Evolutionary conservation across 2,113 vertebrate genomes (phyloP), one percentile per base, ranked within the genome.

Genomic region (Callorhinus ursinus): DNA sequence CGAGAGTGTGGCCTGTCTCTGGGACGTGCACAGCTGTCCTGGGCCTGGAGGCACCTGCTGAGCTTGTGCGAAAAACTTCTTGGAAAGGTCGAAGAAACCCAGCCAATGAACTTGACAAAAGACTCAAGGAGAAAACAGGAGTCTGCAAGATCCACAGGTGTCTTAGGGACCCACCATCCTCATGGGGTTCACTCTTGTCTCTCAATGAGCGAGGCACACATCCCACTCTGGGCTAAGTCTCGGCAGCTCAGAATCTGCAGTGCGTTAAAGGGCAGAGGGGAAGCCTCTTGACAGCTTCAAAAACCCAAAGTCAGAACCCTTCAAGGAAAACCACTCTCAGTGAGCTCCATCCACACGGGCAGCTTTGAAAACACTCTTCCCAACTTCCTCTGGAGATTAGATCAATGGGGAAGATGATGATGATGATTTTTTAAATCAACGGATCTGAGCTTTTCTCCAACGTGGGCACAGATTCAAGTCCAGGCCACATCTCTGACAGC

Each of bases 11-110:
- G 65, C 59, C 49, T 0, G 42, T 26, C 59, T 90, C 46, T 0
- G 71, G 92, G 97, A 16, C 1, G 0, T 0, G 15, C 63, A 21
- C 89, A 49, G 74, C 86, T 55, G 72, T 84, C 71, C 21, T 2
- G 6, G 33, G 39, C 36, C 0, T 0, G 14, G 36, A 46, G 39
- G 85, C 98, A 98, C 98, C 98, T 98, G 98, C 97, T 24, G 26
- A 81, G 53, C 89, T 1, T 24, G 0, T 19, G 24, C 0, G 0
- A 0, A 53, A 94, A 76, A 15, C 80, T 21, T 33, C 16, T 67
- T 0, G 2, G 92, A 96, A 92, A 90, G 33, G 53, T 15, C 65
- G 80, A 95, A 72, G 80, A 59, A 92, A 82, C 1, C 53, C 96
- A 92, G 84, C 13, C 0, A 0, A 59, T 24, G 65, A 53, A 51